Percentiles rank a stretch among this genome's conserved stretches.
These are phyloP conservation scores for Lipophrys pholis DNA, from an alignment of 2,113 vertebrate species.

Conservation along the genomic window DNA sequence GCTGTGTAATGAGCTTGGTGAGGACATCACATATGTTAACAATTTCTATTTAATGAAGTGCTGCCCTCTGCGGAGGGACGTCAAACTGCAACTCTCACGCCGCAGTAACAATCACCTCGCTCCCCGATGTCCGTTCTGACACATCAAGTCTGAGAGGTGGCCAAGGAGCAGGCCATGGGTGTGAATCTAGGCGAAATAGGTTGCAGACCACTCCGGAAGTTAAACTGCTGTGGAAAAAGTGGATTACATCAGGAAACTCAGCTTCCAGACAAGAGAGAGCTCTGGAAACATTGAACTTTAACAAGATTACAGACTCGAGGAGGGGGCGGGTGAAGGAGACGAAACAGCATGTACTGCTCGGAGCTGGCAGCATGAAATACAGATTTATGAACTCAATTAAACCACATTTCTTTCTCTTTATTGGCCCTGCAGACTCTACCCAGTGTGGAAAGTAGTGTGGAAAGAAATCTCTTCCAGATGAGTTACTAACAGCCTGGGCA, in stretches of 20 bases:
- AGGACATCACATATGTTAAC: slow-evolving; percentile 77
- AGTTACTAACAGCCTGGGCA: slow-evolving; percentile 76
- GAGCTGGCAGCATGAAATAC: slow-evolving; percentile 80
- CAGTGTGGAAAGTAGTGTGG: slow-evolving; percentile 54
- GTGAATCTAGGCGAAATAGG: slow-evolving; percentile 44
- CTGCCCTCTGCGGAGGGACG: slow-evolving; percentile 70
- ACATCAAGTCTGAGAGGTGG: slow-evolving; percentile 22
- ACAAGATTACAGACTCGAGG: slow-evolving; percentile 74
- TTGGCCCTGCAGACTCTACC: slow-evolving; percentile 78
- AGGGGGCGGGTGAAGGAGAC: slow-evolving; percentile 45
- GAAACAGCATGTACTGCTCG: slow-evolving; percentile 61
- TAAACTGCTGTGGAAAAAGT: slow-evolving; percentile 50
- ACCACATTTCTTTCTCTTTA: slow-evolving; percentile 80
- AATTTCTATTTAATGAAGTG: slow-evolving; percentile 83
- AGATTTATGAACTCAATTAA: slow-evolving; percentile 86
- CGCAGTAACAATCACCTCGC: slow-evolving; percentile 9
- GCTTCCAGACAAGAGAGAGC: slow-evolving; percentile 61
- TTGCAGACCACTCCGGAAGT: slow-evolving; percentile 41
- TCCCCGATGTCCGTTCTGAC: slow-evolving; percentile 25
- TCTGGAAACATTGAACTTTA: slow-evolving; percentile 77
- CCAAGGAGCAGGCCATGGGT: slow-evolving; percentile 31
- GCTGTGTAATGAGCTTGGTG: slow-evolving; percentile 61
- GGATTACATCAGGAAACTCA: slow-evolving; percentile 62
- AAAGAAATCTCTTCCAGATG: slow-evolving; percentile 64
- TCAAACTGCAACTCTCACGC: slow-evolving; percentile 59